These are phyloP conservation scores for Diorhabda elongata DNA, from an alignment of 1,140 invertebrate species.

Conservation along the genomic window DNA sequence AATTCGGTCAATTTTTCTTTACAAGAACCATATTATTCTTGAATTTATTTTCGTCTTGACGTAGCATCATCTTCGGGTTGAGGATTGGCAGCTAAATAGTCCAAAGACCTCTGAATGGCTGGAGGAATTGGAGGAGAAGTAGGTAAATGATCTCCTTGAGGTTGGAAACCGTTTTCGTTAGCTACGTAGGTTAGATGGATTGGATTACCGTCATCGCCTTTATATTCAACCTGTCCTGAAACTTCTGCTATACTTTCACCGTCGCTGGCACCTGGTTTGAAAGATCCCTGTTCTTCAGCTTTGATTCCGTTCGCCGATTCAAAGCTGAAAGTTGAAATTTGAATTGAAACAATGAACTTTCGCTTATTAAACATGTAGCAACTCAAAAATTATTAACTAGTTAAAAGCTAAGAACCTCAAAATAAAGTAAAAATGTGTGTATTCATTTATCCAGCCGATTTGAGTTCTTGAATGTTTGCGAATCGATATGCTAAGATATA, in stretches of 20 bases:
- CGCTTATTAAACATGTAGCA: not conserved
- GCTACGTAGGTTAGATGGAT: conserved; percentile 48
- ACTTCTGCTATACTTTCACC: conserved; percentile 43
- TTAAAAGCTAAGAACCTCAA: too few relatives aligned
- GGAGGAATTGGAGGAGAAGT: conserved; percentile 68
- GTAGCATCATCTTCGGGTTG: conserved; percentile 8
- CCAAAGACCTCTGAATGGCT: conserved; percentile 57
- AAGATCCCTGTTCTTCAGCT: conserved; percentile 50
- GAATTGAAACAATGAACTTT: not conserved
- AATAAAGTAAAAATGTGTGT: too few relatives aligned
- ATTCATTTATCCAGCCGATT: too few relatives aligned
- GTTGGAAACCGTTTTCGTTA: conserved; percentile 65
- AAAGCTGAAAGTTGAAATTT: conserved; percentile 43
- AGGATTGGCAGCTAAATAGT: conserved; percentile 30
- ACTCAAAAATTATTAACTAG: not conserved
- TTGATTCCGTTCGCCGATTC: conserved; percentile 58
- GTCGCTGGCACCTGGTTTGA: conserved; percentile 38
- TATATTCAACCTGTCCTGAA: conserved; percentile 40
- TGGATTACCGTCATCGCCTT: conserved; percentile 40
- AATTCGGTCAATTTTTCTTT: too few relatives aligned
- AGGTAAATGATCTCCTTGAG: conserved; percentile 60
- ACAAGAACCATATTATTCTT: too few relatives aligned
- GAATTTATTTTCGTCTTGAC: too few relatives aligned
- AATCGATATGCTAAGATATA: too few relatives aligned
- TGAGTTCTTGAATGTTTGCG: too few relatives aligned